A percentile compares a stretch with the other conserved stretches of the same genome.
phyloP scores from a whole-genome alignment of 1,140 invertebrate species.

The Drosophila teissieri region DNA sequence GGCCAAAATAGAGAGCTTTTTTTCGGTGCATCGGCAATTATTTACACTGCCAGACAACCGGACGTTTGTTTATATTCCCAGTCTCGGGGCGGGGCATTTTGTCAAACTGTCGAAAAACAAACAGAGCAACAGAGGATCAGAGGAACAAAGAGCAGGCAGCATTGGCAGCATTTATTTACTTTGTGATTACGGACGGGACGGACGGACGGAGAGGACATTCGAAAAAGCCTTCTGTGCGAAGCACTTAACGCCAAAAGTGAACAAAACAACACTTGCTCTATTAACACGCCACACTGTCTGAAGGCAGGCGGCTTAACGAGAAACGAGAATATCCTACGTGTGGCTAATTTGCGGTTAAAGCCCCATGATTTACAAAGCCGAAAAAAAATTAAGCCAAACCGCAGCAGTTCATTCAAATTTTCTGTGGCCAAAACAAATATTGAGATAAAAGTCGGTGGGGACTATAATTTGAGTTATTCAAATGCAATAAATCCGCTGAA shows the following conservation, averaged over 20 bases:
- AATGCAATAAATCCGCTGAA: constrained; percentile 65
- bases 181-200: constrained; percentile 61
- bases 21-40: constrained; percentile 15
- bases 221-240: constrained; percentile 56
- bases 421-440: constrained; percentile 68
- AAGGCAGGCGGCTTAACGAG: constrained; percentile 67
- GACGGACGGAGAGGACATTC: neutral
- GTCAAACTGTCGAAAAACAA: constrained; percentile 68
- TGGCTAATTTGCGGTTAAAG: constrained; percentile 79
- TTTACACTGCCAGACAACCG: constrained; percentile 24
- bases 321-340: constrained; percentile 62
- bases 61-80: constrained; percentile 35
- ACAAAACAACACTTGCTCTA: constrained; percentile 84
- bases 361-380: constrained; percentile 74
- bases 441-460: constrained; percentile 33
- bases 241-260: constrained; percentile 84
- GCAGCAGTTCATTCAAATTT: constrained; percentile 72
- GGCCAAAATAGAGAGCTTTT: neutral
- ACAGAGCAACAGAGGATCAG: constrained; percentile 55
- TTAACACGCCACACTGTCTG: constrained; percentile 69
- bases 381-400: constrained; percentile 17
- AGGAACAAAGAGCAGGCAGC: constrained; percentile 41
- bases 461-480: constrained; percentile 53
- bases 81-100: constrained; percentile 60
- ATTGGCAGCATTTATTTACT: constrained; percentile 73